Base-by-base conservation (phyloP, 2,113 vertebrate species). In the Pluvianellus socialis region DNA sequence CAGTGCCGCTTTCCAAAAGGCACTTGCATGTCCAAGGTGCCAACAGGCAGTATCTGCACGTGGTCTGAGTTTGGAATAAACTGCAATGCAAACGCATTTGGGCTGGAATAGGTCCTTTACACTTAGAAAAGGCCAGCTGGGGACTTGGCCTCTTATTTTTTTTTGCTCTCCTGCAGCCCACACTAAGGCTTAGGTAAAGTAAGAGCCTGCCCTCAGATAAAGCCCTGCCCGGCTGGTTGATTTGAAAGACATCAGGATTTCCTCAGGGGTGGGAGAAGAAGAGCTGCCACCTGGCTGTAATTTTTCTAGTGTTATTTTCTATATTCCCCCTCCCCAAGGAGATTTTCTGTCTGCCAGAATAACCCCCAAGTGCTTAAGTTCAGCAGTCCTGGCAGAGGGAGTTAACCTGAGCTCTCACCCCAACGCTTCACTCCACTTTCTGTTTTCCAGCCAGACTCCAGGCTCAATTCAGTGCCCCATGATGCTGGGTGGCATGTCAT, bases 251-350 rank as follows among this genome's bases (percentile, higher is more conserved):
- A 45, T 59, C 59, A 84, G 44, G 32, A 47, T 91, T 92, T 92
- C 61, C 79, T 67, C 7, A 0, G 68, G 89, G 79, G 79, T 15
- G 4, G 26, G 62, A 86, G 47, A 23, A 45, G 55, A 88, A 84
- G 42, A 84, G 28, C 59, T 87, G 59, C 70, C 83, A 91, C 76
- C 42, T 75, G 84, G 56, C n/a, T 79, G 61, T 68, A 81, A 89
- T 27, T 71, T 84, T 91, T 95, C 94, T 68, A 59, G 44, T 32
- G 38, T 19, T 35, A 32, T 86, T 95, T 95, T 91, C 84, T 92
- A 11, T 81, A 89, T 52, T 87, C 7, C 52, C 17, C 28, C 10
- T 91, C 79, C 75, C 4, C 2, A 83, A 93, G 77, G 50, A 86
- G 35, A 38, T 80, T 58, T 92, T 92, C 45, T 81, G 65, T 70